These are phyloP conservation scores for Pyrrhia umbra DNA, from an alignment of 2,888 invertebrate species.

Conservation along the genomic window DNA sequence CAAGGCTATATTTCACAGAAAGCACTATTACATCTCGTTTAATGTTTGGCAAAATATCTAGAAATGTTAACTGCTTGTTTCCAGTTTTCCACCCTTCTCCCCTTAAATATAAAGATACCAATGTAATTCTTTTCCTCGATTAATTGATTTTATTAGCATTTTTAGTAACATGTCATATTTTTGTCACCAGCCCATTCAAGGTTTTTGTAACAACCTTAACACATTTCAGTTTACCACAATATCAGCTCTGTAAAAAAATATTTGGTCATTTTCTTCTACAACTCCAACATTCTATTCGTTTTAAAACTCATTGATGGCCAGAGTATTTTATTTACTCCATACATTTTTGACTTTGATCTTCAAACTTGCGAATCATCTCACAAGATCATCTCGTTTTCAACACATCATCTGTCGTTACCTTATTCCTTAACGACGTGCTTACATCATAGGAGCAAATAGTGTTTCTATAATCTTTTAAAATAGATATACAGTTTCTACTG, in stretches of 20 bases:
- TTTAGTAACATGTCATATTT: no score
- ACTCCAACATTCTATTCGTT: neutral
- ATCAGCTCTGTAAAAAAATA: neutral
- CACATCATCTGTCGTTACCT: slow-evolving; percentile 46
- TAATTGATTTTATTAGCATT: no score
- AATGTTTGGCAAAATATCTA: slow-evolving; percentile 42
- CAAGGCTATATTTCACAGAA: slow-evolving; percentile 42
- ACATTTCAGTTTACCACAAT: neutral
- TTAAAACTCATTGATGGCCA: slow-evolving; percentile 9
- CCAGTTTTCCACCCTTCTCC: neutral
- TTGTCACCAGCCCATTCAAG: no score
- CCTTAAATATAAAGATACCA: no score
- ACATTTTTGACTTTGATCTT: slow-evolving; percentile 56
- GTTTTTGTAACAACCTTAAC: neutral
- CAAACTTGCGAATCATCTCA: slow-evolving; percentile 24
- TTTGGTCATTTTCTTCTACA: neutral
- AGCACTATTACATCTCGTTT: slow-evolving; percentile 43
- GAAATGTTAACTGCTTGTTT: slow-evolving; percentile 10
- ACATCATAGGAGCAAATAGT: slow-evolving; percentile 20
- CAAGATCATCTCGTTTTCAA: slow-evolving; percentile 42
- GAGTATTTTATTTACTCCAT: slow-evolving; percentile 5
- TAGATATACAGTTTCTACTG: neutral
- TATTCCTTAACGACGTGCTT: slow-evolving; percentile 7
- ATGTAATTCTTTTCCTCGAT: neutral
- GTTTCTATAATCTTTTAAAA: slow-evolving; percentile 9